Conservation (phyloP, 2,113 vertebrate species). For the Potamarius usumacintae region DNA sequence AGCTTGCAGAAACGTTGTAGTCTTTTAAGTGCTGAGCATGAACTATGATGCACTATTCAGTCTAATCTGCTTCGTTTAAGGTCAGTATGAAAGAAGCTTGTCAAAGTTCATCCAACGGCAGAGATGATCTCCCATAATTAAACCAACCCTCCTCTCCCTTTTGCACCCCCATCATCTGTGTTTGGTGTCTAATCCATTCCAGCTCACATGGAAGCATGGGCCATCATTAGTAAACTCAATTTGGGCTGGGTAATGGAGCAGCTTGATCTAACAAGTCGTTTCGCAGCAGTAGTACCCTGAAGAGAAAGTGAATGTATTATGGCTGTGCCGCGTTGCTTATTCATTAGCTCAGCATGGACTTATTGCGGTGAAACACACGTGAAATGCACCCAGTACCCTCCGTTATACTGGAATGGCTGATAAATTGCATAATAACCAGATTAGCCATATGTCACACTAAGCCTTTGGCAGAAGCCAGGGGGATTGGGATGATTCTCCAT, state of each 20-base stretch:
- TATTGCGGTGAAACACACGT: conserved; percentile 67
- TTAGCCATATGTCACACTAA: conserved; percentile 78
- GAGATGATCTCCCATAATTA: conserved; percentile 35
- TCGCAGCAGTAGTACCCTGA: conserved; percentile 66
- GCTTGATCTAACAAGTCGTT: conserved; percentile 72
- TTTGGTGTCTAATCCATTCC: conserved; percentile 62
- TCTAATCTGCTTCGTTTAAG: conserved; percentile 33
- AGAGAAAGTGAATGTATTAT: conserved; percentile 69
- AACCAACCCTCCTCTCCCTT: neutral
- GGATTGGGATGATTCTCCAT: conserved; percentile 71
- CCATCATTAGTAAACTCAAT: conserved; percentile 66
- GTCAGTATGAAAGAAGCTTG: conserved; percentile 28
- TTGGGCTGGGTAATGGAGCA: conserved; percentile 73
- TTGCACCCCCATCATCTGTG: conserved; percentile 41
- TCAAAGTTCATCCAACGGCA: conserved; percentile 10
- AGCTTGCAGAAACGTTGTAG: neutral
- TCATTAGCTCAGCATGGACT: conserved; percentile 72
- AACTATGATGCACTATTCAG: neutral
- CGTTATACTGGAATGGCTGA: conserved; percentile 69
- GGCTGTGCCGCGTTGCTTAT: conserved; percentile 56
- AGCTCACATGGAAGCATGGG: conserved; percentile 56
- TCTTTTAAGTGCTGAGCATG: neutral
- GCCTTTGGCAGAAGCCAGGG: conserved; percentile 71
- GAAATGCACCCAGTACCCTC: conserved; percentile 69
- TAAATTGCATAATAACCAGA: conserved; percentile 79